Evolutionary conservation across 2,113 vertebrate genomes (phyloP).

Genomic region (Entomyzon cyanotis): DNA sequence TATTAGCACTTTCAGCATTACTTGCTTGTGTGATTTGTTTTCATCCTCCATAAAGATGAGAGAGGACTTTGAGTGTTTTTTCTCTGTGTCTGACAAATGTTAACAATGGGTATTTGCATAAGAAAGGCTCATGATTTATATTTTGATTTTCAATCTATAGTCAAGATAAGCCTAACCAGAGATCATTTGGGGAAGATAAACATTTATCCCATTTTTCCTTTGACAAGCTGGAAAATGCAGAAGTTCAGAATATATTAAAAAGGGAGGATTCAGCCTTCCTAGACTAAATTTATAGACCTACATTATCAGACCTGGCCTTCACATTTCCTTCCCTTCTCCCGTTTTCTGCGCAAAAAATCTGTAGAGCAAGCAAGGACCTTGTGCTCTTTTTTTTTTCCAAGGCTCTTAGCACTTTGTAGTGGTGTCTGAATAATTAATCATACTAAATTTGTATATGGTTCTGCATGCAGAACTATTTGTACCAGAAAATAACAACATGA

Average conservation of each 20-base stretch:
- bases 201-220: conserved; percentile 26
- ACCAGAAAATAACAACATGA: background rate
- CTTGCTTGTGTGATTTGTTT: conserved; percentile 28
- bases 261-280: background rate
- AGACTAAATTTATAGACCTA: conserved; percentile 9
- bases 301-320: conserved; percentile 24
- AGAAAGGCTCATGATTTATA: conserved; percentile 57
- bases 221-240: background rate
- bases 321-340: background rate
- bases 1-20: conserved; percentile 6
- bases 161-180: conserved; percentile 32
- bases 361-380: background rate
- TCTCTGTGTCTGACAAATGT: conserved; percentile 54
- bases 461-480: conserved; percentile 22
- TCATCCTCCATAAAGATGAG: conserved; percentile 34
- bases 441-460: background rate
- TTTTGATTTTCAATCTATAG: conserved; percentile 49
- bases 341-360: conserved; percentile 29
- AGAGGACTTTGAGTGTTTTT: conserved; percentile 42
- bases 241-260: conserved; percentile 26
- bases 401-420: background rate
- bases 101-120: conserved; percentile 52
- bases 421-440: conserved; percentile 24
- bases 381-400: background rate
- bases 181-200: conserved; percentile 54